These are phyloP conservation scores for Florisuga fusca DNA, from an alignment of 2,797 vertebrate genomes.

Conservation along the genomic window DNA sequence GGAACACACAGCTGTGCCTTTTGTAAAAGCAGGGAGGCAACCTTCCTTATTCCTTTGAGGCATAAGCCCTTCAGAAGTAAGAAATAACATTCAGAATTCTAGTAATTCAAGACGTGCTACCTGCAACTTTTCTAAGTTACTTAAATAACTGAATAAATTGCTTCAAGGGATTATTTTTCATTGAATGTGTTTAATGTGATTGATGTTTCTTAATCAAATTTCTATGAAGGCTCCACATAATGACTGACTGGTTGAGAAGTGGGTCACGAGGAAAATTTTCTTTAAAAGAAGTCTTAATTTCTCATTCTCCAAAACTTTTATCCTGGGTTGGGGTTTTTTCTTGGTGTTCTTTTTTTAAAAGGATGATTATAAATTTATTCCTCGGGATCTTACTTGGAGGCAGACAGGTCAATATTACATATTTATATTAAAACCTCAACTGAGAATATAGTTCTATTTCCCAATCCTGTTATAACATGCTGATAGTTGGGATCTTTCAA, in stretches of 20 bases:
- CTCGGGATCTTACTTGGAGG: background rate
- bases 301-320: background rate
- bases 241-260: background rate
- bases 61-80: background rate
- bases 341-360: background rate
- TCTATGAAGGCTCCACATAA: background rate
- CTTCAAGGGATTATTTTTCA: background rate
- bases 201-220: background rate
- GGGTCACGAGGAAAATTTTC: background rate
- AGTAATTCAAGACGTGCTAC: background rate
- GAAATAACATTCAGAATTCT: background rate
- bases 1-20: background rate
- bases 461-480: conserved; percentile 12
- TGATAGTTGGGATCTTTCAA: conserved; percentile 26
- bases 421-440: conserved; percentile 34
- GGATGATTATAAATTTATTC: background rate
- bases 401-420: background rate
- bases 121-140: background rate
- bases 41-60: background rate
- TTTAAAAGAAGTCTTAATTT: background rate
- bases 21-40: background rate
- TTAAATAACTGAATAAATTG: background rate
- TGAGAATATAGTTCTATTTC: conserved; percentile 32
- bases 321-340: background rate
- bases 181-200: background rate